Evolutionary conservation across 2,888 invertebrate species (phyloP), one percentile per base, ranked within the genome.

Genomic region (Toxonevra muliebris): DNA sequence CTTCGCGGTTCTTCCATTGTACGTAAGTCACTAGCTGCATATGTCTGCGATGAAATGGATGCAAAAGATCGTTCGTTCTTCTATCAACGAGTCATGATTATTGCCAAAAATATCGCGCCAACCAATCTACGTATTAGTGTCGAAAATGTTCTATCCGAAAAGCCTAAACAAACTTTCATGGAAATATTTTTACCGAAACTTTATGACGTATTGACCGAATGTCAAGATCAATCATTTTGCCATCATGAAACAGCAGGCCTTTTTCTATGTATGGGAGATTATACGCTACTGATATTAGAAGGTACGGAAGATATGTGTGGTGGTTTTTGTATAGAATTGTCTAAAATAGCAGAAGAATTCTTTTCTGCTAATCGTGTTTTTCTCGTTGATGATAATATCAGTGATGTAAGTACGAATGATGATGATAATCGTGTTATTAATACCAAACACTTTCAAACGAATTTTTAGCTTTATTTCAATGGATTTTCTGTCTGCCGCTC

Each of bases 221-320:
- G 30, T 30, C 30, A 30, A 7, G 30, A 30, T 30, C 30, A 30
- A 30, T 4, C 7, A 30, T 40, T 65, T 40, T 58, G 77, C 0
- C 68, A 73, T 5, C 81, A 82, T 73, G 75, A 75, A 12, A 65
- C 82, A 45, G 74, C 77, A 4, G 82, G 82, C 0, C 30, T 81
- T 1, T 75, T 75, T 20, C 15, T 82, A 10, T 77, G 72, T 19
- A 81, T 82, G 79, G 81, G 77, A 9, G 75, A 76, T 2, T 79
- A 79, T 54, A 74, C 77, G 0, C 66, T 77, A 68, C 55, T 82
- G 41, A 74, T 82, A 76, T 70, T 82, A n/a, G 82, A 82, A 65
- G 70, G 77, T 42, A 71, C 76, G 8, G 82, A 82, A 61, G 82
- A 82, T 55, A 79, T 80, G 75, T 71, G 81, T 50, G 78, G 76